These are phyloP conservation scores for Eupithecia dodoneata DNA, from an alignment of 2,888 invertebrate species.

Conservation along the genomic window DNA sequence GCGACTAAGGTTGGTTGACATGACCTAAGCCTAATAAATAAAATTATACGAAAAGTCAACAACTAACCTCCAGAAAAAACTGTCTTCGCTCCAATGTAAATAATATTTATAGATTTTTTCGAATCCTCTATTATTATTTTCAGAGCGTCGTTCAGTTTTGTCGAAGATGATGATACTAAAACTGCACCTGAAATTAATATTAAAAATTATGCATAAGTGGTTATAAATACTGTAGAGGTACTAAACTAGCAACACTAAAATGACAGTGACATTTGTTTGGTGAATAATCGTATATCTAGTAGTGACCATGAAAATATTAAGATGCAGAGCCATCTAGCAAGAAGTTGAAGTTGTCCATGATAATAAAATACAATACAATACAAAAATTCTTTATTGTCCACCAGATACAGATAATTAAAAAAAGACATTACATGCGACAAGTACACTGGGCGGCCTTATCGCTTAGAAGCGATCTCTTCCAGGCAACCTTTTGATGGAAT, in stretches of 20 bases:
- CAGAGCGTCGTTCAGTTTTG: neutral
- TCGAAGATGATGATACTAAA: neutral
- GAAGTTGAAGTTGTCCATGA: too few species aligned
- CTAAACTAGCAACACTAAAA: neutral
- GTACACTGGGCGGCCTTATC: too few species aligned
- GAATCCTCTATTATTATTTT: neutral
- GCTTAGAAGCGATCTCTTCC: too few species aligned
- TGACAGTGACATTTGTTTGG: neutral
- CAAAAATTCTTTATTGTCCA: too few species aligned
- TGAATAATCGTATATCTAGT: neutral
- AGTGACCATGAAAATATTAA: too few species aligned
- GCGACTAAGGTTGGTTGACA: too few species aligned
- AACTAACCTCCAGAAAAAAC: neutral
- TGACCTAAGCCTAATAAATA: neutral
- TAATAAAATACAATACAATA: too few species aligned
- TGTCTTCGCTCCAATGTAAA: neutral
- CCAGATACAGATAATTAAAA: too few species aligned
- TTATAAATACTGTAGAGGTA: too few species aligned
- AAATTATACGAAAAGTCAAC: neutral
- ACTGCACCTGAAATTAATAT: slow-evolving; percentile 3
- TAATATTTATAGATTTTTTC: neutral
- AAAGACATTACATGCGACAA: too few species aligned
- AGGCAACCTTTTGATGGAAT: too few species aligned
- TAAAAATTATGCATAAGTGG: neutral
- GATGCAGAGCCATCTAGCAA: too few species aligned